phyloP scores from a whole-genome alignment of 35 echinoderm and acorn worm species.

The Holothuria glaberrima region DNA sequence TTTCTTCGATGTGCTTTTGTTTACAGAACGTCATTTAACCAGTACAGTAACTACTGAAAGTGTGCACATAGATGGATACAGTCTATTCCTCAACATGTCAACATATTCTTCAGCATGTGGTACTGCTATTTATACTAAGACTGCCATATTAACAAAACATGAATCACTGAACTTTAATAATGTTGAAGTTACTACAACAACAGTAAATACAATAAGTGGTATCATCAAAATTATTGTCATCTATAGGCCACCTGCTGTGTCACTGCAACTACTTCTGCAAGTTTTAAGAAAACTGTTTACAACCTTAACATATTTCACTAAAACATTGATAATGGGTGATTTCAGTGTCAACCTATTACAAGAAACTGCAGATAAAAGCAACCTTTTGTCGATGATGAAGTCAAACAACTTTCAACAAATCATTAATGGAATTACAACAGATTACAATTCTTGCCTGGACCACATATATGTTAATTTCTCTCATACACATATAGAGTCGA shows the following conservation, averaged over 20 bases:
- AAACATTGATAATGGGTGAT: too few species aligned
- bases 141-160: background rate
- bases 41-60: background rate
- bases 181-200: background rate
- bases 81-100: constrained; percentile 10
- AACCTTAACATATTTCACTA: background rate
- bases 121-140: background rate
- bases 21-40: background rate
- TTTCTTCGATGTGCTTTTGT: background rate
- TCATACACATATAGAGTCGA: background rate
- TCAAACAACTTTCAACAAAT: constrained; percentile 19
- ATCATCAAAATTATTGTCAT: background rate
- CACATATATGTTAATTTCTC: constrained; percentile 29
- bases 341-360: background rate
- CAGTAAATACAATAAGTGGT: background rate
- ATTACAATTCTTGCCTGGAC: constrained; percentile 28
- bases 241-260: background rate
- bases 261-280: background rate
- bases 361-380: constrained; percentile 8
- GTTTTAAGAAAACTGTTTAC: background rate
- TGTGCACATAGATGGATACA: constrained; percentile 1
- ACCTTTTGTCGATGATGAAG: background rate
- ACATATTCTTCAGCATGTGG: background rate
- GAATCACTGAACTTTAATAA: background rate
- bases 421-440: constrained; percentile 3